Evolutionary conservation across 2,888 invertebrate genomes (phyloP).

Genomic region (Campopleginae sp.): DNA sequence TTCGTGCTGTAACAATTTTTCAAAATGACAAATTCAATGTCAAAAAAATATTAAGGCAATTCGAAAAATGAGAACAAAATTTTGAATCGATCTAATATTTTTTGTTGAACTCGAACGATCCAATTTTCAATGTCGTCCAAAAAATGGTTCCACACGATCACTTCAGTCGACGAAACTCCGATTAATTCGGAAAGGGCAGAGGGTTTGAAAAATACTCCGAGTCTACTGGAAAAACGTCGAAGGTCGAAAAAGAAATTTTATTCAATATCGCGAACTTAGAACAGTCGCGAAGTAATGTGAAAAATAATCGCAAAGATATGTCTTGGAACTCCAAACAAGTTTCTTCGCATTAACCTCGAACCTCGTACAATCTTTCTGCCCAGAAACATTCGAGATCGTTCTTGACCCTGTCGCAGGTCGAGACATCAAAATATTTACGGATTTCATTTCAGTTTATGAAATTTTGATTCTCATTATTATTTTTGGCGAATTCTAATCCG

Average conservation of each 20-base stretch:
- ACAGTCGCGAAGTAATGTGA: no score
- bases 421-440: neutral
- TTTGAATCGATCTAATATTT: no score
- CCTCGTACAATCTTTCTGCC: no score
- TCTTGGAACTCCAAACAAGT: neutral
- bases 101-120: no score
- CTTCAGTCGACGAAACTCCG: neutral
- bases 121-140: no score
- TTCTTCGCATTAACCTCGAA: neutral
- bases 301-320: neutral
- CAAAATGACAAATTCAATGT: no score
- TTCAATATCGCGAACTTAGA: neutral
- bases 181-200: neutral
- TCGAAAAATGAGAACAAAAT: no score
- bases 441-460: neutral
- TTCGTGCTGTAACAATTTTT: no score
- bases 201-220: neutral
- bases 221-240: neutral
- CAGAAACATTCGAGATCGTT: no score
- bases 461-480: neutral
- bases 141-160: neutral
- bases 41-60: no score
- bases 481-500: no score
- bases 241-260: conserved; percentile 1
- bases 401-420: no score